phyloP scores from a whole-genome alignment of 2,113 vertebrate species.

The Struthidea cinerea region DNA sequence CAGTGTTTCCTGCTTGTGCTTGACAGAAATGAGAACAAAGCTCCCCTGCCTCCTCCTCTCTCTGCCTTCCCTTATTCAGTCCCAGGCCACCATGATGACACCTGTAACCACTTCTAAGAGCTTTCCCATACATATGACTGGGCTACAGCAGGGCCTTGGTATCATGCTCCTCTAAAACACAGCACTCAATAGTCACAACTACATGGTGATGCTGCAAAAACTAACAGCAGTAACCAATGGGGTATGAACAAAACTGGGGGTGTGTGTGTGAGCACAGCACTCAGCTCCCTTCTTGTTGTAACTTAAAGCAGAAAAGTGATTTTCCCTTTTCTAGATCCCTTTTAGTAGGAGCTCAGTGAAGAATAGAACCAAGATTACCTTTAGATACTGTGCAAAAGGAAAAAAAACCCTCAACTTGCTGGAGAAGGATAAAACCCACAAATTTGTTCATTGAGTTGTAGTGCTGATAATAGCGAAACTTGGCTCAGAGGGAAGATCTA shows the following conservation, averaged over 20 bases:
- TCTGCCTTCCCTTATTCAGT: background rate
- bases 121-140: background rate
- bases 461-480: constrained; percentile 15
- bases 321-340: background rate
- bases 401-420: background rate
- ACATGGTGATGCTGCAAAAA: background rate
- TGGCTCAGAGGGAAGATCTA: constrained; percentile 7
- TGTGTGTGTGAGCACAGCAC: accelerated
- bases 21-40: background rate
- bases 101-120: background rate
- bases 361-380: background rate
- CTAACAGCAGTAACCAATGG: background rate
- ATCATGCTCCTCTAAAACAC: background rate
- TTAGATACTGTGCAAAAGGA: background rate
- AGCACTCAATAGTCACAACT: background rate
- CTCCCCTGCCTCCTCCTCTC: background rate
- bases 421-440: constrained; percentile 3
- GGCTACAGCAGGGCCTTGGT: background rate
- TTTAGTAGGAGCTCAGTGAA: background rate
- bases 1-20: background rate
- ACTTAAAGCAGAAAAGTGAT: background rate
- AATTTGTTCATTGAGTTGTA: constrained; percentile 17
- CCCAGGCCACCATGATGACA: background rate
- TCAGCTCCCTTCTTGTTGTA: background rate
- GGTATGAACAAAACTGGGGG: background rate